A percentile compares a stretch with the other conserved stretches of the same genome.
These are phyloP conservation scores for Brienomyrus brachyistius DNA, from an alignment of 2,113 vertebrate genomes.

Conservation along the genomic window DNA sequence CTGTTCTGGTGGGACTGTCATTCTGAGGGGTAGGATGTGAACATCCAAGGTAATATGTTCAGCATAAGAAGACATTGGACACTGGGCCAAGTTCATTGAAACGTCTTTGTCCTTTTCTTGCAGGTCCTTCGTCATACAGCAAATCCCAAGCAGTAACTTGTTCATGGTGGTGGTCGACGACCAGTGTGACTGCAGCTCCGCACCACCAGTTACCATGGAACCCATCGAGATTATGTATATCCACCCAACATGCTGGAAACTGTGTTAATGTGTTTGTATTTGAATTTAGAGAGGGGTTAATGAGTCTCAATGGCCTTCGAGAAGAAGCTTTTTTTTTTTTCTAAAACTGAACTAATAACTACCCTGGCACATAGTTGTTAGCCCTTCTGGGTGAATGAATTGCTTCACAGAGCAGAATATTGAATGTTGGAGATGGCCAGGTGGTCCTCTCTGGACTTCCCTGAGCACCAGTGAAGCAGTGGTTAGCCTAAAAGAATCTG, in stretches of 20 bases:
- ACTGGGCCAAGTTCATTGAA: not conserved
- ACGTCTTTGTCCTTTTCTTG: slow-evolving; percentile 25
- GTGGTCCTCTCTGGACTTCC: not conserved
- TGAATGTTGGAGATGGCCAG: not conserved
- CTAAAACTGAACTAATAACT: not conserved
- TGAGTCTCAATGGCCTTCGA: not conserved
- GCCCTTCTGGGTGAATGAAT: not conserved
- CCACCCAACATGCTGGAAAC: slow-evolving; percentile 43
- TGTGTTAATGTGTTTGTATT: not conserved
- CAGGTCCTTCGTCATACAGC: slow-evolving; percentile 98
- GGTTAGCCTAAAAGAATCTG: not conserved
- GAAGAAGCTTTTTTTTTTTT: not conserved
- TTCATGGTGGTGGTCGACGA: slow-evolving; percentile 99
- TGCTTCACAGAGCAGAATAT: not conserved
- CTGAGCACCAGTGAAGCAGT: not conserved
- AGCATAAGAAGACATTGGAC: not conserved
- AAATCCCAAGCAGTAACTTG: slow-evolving; percentile 97
- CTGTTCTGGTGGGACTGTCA: not conserved
- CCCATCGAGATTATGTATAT: slow-evolving; percentile 99
- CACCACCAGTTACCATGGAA: slow-evolving; percentile 85
- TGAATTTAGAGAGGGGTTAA: not conserved
- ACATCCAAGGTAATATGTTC: not conserved
- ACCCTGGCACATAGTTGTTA: not conserved
- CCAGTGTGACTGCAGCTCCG: slow-evolving; percentile 81
- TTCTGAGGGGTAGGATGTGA: not conserved